Base-by-base conservation (phyloP, 2,888 invertebrate species). In the Callosobruchus maculatus region DNA sequence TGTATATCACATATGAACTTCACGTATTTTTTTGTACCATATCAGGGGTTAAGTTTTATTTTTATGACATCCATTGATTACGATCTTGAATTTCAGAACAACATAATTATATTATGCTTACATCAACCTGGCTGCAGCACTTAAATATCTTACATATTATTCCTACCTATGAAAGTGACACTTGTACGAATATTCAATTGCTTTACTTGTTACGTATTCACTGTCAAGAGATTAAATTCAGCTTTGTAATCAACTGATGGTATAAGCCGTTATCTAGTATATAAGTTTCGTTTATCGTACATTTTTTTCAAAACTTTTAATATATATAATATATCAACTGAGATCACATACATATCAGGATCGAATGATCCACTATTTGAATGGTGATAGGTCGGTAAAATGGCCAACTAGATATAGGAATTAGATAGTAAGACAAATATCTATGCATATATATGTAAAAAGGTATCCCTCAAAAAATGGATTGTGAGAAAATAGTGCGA, bases 291-390 rank as follows among this genome's bases (percentile, higher is more conserved):
- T 49, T 49, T 49, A 18, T 13, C 49, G 49, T 49, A 72, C 68
- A 73, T 70, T 66, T 31, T 71, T 26, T 66, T 78, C 21, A 21
- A 66, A 74, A 72, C 21, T 71, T 72, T 78, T 78, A 76, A 73
- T 73, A 77, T 74, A 79, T 75, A 76, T 77, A 82, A 83, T 83
- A 86, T 86, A 87, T 86, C 87, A 87, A 87, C 87, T 87, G 84
- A 87, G 87, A 87, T 86, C 86, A 83, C 85, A 86, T 85, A 87
- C 87, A 87, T 87, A 87, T 87, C 87, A 87, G 87, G 86, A 85
- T 86, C 86, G 74, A 79, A 80, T 81, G 86, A 86, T 84, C 86
- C 87, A 82, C 81, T 81, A 26, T 86, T 82, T 84, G 83, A 85
- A 82, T 81, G 81, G 85, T 85, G 85, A 86, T 86, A 86, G 85